These are phyloP conservation scores for Epistrophe eligans DNA, from an alignment of 2,888 invertebrate genomes.

Conservation along the genomic window DNA sequence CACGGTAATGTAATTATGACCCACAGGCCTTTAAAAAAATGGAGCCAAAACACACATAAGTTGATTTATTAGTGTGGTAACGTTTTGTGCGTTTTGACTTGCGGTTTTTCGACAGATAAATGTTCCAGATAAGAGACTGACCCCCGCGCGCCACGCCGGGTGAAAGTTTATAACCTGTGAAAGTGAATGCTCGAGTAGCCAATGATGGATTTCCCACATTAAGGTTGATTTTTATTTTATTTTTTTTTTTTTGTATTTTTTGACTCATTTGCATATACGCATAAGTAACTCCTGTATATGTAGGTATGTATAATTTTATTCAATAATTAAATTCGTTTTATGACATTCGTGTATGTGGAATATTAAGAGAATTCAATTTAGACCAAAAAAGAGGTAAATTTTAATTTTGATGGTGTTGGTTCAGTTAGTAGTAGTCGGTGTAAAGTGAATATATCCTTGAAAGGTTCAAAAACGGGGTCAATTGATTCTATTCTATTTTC, in stretches of 20 bases:
- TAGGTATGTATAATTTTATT: not conserved
- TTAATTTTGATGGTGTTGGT: constrained; percentile 4
- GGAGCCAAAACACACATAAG: constrained; percentile 13
- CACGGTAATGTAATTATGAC: constrained; percentile 45
- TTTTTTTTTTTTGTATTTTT: not conserved
- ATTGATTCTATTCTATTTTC: constrained; percentile 32
- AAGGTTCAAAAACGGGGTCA: constrained; percentile 49
- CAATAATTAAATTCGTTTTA: constrained; percentile 20
- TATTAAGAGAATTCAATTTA: constrained; percentile 37
- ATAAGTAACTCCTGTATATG: not conserved
- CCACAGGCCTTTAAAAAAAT: constrained; percentile 33
- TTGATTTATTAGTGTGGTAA: constrained; percentile 61
- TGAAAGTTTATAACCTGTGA: constrained; percentile 65
- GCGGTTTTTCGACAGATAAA: constrained; percentile 59
- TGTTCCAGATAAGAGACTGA: constrained; percentile 46
- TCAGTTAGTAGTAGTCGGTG: not conserved
- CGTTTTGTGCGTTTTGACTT: constrained; percentile 62
- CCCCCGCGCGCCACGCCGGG: too few species aligned
- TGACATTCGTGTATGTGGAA: constrained; percentile 22
- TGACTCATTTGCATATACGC: constrained; percentile 46
- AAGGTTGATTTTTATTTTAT: constrained; percentile 48
- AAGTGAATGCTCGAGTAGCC: constrained; percentile 23
- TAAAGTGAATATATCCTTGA: constrained; percentile 10
- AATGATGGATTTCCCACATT: constrained; percentile 67
- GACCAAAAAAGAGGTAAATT: constrained; percentile 24